These are phyloP conservation scores for Thaleichthys pacificus DNA, from an alignment of 2,797 vertebrate species.

Conservation along the genomic window DNA sequence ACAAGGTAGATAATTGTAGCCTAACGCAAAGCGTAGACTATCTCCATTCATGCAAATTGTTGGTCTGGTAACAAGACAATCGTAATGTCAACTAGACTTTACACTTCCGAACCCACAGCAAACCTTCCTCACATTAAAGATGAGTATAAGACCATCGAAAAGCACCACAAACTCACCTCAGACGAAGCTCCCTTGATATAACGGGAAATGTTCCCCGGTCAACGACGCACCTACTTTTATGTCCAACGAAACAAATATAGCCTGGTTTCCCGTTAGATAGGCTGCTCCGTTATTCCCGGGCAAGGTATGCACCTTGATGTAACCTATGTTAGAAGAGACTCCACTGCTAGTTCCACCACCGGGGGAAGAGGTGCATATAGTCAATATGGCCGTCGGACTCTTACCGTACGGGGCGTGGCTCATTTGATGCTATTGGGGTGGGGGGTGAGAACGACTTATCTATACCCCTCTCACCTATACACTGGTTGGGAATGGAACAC, in stretches of 20 bases:
- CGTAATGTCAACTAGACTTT: background rate
- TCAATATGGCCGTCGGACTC: slow-evolving; percentile 46
- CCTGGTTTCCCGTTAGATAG: background rate
- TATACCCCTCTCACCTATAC: background rate
- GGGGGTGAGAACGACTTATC: background rate
- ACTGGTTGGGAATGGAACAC: slow-evolving; percentile 14
- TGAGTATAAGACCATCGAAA: slow-evolving; percentile 6
- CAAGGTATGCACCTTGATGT: background rate
- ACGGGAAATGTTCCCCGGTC: slow-evolving; percentile 1
- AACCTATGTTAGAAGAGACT: slow-evolving; percentile 13
- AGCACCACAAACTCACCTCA: slow-evolving; percentile 32
- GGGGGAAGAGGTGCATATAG: slow-evolving; percentile 5
- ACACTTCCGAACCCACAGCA: background rate
- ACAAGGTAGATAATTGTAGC: background rate
- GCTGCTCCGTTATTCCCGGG: slow-evolving; percentile 9
- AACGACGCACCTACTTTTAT: background rate
- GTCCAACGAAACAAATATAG: slow-evolving; percentile 10
- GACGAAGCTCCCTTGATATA: slow-evolving; percentile 7
- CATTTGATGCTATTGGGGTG: slow-evolving; percentile 17
- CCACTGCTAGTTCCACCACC: slow-evolving; percentile 18
- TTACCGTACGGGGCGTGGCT: slow-evolving; percentile 35
- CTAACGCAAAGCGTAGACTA: background rate
- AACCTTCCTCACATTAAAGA: background rate
- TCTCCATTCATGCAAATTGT: background rate
- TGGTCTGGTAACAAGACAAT: background rate